Base-by-base conservation (phyloP, 2,888 invertebrate species). In the Eupithecia subumbrata region DNA sequence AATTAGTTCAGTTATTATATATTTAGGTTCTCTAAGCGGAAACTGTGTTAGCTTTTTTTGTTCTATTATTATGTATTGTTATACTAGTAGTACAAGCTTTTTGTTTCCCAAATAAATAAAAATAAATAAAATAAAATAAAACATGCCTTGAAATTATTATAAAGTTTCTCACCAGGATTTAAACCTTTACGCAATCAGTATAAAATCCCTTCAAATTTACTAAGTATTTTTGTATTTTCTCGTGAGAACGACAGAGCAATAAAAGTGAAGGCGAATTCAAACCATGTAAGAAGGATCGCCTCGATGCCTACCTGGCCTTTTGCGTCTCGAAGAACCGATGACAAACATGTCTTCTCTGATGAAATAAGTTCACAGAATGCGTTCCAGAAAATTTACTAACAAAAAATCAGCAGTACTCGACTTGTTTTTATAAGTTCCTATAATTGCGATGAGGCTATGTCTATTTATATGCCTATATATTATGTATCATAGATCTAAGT, bases 341-440 rank as follows among this genome's bases (percentile, higher is more conserved):
- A 88, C 85, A 79, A 79, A 84, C 84, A 84, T 79, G 84, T 87
- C 86, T 86, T 86, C 87, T 75, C 79, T 92, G 88, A 87, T 87
- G 90, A 91, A 92, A 92, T 66, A 77, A 75, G 82, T 90, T 85
- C 88, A 82, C 80, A 87, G 90, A 91, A 91, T n/a, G 52, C 86
- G 82, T 84, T 83, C 85, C 82, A 84, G 84, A 83, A 87, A 88
- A 89, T 89, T 85, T 85, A 82, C 76, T 67, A 66, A 82, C 82
- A 91, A 91, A 90, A 92, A 91, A 85, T 80, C 71, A 82, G 84
- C 84, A 85, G 16, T 18, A 84, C 69, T 86, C 82, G 83, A 83
- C 88, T 76, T 86, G 86, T 88, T 92, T 92, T 92, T 92, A 83
- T 82, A 82, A 64, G 40, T 80, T n/a, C n/a, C n/a, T 45, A 79